phyloP scores from a whole-genome alignment of 2,888 invertebrate genomes.

The Cartodere bifasciata region DNA sequence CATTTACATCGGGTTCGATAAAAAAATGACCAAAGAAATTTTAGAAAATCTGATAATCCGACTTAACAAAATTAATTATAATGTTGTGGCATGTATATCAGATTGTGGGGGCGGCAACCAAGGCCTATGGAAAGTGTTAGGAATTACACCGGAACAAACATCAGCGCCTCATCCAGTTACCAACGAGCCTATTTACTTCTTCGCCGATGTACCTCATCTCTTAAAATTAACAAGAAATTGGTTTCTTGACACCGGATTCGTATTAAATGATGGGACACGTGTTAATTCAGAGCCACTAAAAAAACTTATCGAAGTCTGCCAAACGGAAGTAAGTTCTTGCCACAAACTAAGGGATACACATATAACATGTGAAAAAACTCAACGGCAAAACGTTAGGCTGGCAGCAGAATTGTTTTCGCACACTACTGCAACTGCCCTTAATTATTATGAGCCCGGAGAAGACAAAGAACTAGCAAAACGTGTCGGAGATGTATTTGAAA shows the following conservation, averaged over 20 bases:
- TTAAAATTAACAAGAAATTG: too few species aligned
- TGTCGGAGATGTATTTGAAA: too few species aligned
- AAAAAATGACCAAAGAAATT: slow-evolving; percentile 21
- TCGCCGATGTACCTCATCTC: slow-evolving; percentile 21
- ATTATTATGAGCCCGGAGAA: slow-evolving; percentile 1
- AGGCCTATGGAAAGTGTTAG: slow-evolving; percentile 19
- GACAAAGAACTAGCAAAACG: too few species aligned
- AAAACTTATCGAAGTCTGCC: background rate
- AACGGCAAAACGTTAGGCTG: background rate
- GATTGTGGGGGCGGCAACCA: slow-evolving; percentile 21
- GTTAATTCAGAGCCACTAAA: background rate
- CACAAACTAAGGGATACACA: background rate
- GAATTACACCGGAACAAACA: slow-evolving; percentile 15
- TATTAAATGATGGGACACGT: background rate
- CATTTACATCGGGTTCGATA: slow-evolving; percentile 21
- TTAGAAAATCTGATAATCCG: slow-evolving; percentile 14
- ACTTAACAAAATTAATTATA: slow-evolving; percentile 16
- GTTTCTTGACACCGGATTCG: background rate
- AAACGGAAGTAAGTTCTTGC: background rate
- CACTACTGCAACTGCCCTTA: slow-evolving; percentile 3
- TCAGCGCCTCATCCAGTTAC: slow-evolving; percentile 18
- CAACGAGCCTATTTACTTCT: slow-evolving; percentile 16
- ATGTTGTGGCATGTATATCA: slow-evolving; percentile 20
- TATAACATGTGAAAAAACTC: slow-evolving; percentile 1
- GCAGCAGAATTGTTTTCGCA: background rate